Percentiles rank a stretch among this genome's conserved stretches.
Conservation (phyloP, 2,113 vertebrate genomes). For the Hippocampus comes region DNA sequence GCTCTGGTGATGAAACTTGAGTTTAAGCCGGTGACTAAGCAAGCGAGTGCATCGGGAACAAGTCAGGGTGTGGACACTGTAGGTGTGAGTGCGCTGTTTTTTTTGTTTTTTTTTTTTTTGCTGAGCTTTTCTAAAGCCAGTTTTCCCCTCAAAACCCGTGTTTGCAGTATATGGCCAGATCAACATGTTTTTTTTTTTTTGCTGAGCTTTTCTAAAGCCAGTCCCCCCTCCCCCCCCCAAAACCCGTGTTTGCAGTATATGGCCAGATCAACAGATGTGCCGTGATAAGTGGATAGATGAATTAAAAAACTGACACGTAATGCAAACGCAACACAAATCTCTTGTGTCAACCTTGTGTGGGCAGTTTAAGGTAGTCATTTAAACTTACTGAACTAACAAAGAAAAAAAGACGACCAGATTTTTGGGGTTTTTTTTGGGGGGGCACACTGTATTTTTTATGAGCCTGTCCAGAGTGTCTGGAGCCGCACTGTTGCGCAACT, state of each 20-base stretch:
- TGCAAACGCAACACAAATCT: too few relatives aligned
- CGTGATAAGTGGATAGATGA: too few relatives aligned
- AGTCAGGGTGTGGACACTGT: background rate
- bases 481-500: constrained; percentile 14
- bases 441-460: constrained; percentile 1
- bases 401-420: constrained; percentile 23
- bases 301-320: too few relatives aligned
- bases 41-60: background rate
- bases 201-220: background rate
- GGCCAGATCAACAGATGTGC: too few relatives aligned
- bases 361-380: background rate
- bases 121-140: background rate
- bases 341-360: background rate
- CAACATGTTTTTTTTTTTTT: background rate
- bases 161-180: too few relatives aligned
- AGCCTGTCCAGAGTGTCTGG: constrained; percentile 17
- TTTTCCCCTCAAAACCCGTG: background rate
- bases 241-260: too few relatives aligned
- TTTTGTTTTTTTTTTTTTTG: background rate
- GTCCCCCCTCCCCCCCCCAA: background rate
- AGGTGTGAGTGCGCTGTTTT: background rate
- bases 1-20: background rate
- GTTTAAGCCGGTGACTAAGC: background rate
- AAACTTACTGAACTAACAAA: constrained; percentile 16
- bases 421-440: constrained; percentile 7